Base-by-base conservation (phyloP, 2,797 vertebrate genomes). In the Thalassophryne amazonica region DNA sequence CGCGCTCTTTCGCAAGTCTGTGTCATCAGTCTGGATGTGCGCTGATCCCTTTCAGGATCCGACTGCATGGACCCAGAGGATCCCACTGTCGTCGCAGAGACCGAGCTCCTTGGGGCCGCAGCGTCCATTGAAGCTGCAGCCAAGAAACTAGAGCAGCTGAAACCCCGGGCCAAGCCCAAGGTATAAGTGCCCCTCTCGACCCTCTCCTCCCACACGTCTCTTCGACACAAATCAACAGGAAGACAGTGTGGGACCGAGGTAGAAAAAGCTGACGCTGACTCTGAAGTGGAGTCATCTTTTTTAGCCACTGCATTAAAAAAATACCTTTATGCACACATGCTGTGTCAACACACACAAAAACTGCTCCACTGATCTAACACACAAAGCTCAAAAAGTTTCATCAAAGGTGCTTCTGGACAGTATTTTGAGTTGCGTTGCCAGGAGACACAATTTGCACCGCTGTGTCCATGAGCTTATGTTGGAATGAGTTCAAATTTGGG, bases 81-180 rank as follows among this genome's bases (percentile, higher is more conserved):
- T 80, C 96, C 96, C 36, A 99, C 95, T 3, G 93, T 98, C 76
- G 94, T 98, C 25, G 96, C 97, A 0, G 97, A 98, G 87, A 96
- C 93, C 0, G 97, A 99, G 82, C 89, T 99, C 0, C 81, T 99
- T 54, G 95, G 97, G 57, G 97, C 97, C 8, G 97, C 96, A 6
- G 96, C 97, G 1, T 98, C 96, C 59, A 99, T 99, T 51, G 97
- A 99, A 85, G 97, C 96, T n/a, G 97, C 96, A 12, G 97, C 96
- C 63, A 99, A 98, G 92, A 98, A 99, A 87, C 86, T 99, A 53
- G 97, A 99, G 82, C 97, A 98, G 73, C 93, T 99, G 72, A 98
- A 94, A 76, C 97, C 96, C 30, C 89, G 97, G 86, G 94, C 94
- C 78, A 99, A 99, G 67, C 97, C 96, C 12, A 98, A 96, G 94